Evolutionary conservation across 2,888 invertebrate genomes (phyloP), one percentile per base, ranked within the genome.

Genomic region (Blera fallax): DNA sequence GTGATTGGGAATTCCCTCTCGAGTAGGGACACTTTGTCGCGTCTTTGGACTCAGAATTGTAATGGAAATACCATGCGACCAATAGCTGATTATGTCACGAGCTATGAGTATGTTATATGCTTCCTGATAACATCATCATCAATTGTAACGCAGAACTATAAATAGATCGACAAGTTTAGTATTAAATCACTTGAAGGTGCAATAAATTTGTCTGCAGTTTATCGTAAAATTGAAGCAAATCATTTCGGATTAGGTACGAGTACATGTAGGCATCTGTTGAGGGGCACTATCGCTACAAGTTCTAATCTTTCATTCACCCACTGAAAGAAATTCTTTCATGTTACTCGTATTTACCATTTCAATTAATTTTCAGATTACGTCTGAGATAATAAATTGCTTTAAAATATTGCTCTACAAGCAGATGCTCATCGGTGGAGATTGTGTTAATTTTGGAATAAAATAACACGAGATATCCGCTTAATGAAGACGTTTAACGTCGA

Each of bases 361-460:
- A 27, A 18, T 54, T 43, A 43, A 54, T 54, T 40, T n/a, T 54
- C 29, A 18, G 48, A n/a, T 1, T 52, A 65, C 48, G 50, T 65
- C 34, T 29, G 54, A 69, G 69, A 69, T 54, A 69, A 52, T 52
- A 14, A 54, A 52, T 2, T n/a, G 43, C 18, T 48, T 45, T n/a
- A 21, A 34, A 32, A 65, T 65, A 34, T 48, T 69, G 29, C 37
- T 7, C 11, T 16, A 14, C 29, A 16, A 27, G 16, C 45, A 48
- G 7, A 21, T 14, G 21, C 16, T 18, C 4, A 64, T 16, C 24
- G 16, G 29, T 21, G 58, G 37, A 11, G 21, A 21, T 48, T 48
- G 2, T n/a, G 11, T 11, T 56, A 32, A 11, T 56, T 56, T 50
- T 27, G 24, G 3, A 40, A 29, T 3, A 40, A 40, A 40, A 7